phyloP scores from a whole-genome alignment of 2,113 vertebrate species.

The Todiramphus saurophagus region DNA sequence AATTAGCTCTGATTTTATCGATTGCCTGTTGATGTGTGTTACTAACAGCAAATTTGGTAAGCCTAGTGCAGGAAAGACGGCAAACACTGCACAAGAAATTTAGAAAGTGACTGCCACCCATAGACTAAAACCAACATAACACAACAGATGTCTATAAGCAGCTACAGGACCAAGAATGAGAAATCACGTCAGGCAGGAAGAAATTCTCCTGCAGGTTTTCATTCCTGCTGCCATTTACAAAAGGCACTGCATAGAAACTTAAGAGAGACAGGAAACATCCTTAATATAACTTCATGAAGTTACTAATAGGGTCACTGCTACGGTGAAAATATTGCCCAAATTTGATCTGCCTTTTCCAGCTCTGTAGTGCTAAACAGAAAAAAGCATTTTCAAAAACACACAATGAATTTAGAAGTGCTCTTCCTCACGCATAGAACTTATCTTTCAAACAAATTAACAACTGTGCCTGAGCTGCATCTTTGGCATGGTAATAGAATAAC shows the following conservation, averaged over 20 bases:
- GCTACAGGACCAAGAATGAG: background rate
- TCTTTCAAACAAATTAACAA: background rate
- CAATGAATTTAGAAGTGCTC: background rate
- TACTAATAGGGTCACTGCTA: background rate
- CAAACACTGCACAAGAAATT: constrained; percentile 17
- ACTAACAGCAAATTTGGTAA: constrained; percentile 25
- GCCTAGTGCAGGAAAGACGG: background rate
- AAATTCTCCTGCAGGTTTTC: background rate
- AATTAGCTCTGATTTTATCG: constrained; percentile 35
- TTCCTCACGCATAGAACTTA: background rate
- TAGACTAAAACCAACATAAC: constrained; percentile 61
- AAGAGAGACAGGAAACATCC: background rate
- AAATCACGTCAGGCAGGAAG: background rate
- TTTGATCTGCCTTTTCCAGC: background rate
- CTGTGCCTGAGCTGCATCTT: background rate
- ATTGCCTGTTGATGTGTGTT: constrained; percentile 37
- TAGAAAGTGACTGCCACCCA: constrained; percentile 71
- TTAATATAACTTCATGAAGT: background rate
- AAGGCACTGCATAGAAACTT: background rate
- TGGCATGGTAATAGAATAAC: background rate
- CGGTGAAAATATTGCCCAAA: background rate
- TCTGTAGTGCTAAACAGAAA: background rate
- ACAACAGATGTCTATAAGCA: background rate
- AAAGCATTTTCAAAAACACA: background rate
- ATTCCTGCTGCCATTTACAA: background rate